These are phyloP conservation scores for Phrynocephalus versicolor DNA, from an alignment of 2,113 vertebrate species.

Conservation along the genomic window DNA sequence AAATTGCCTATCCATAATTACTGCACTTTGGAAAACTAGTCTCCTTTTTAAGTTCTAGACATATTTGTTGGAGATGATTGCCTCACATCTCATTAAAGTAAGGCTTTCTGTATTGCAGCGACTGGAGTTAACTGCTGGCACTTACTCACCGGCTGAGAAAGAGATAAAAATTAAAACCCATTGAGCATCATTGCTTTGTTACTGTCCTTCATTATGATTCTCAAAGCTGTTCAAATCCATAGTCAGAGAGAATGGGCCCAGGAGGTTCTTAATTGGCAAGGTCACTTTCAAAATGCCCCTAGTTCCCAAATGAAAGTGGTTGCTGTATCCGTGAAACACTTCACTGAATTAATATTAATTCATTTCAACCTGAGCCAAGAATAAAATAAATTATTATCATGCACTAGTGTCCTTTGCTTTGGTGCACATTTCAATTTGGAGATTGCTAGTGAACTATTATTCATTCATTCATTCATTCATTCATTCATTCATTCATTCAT, in stretches of 20 bases:
- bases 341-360: not conserved
- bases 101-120: not conserved
- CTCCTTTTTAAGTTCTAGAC: not conserved
- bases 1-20: too few species aligned
- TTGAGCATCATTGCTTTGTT: not conserved
- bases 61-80: not conserved
- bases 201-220: not conserved
- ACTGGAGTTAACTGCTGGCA: too few species aligned
- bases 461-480: too few species aligned
- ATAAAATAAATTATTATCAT: not conserved
- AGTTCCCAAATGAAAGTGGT: not conserved
- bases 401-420: not conserved
- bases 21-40: too few species aligned
- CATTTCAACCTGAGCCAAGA: not conserved
- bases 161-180: not conserved
- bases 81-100: not conserved
- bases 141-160: not conserved
- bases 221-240: not conserved
- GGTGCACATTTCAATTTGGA: not conserved
- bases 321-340: not conserved
- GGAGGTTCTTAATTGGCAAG: constrained; percentile 1
- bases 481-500: too few species aligned
- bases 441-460: not conserved
- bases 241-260: not conserved
- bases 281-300: not conserved